Conservation (phyloP, 2,797 vertebrate genomes). For the Schizothorax lantsangensis region DNA sequence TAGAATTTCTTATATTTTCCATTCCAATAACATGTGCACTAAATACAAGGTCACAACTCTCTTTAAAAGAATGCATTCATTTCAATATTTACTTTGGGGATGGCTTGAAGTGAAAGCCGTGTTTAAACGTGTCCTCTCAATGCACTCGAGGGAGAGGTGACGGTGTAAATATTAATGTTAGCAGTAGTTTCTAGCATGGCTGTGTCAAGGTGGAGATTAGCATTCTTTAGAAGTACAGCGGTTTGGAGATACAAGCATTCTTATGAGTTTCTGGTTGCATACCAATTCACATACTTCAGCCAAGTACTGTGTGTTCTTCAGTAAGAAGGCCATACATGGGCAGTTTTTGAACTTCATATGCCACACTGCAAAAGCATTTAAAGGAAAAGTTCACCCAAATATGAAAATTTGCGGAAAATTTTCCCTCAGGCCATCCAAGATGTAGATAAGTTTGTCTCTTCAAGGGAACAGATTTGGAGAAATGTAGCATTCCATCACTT, state of each 20-base stretch:
- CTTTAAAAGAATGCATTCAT: constrained; percentile 21
- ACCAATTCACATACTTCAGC: neutral
- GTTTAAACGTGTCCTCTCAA: constrained; percentile 15
- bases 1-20: neutral
- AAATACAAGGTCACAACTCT: constrained; percentile 4
- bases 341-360: neutral
- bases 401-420: neutral
- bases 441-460: neutral
- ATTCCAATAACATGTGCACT: neutral
- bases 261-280: neutral
- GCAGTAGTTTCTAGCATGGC: neutral
- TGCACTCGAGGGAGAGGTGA: neutral
- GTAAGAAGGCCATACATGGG: neutral
- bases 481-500: neutral
- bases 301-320: neutral
- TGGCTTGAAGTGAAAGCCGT: neutral
- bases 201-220: neutral
- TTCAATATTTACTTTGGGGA: constrained; percentile 27
- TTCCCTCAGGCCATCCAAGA: neutral
- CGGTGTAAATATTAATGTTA: constrained; percentile 29
- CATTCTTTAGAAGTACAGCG: constrained; percentile 2
- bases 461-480: neutral
- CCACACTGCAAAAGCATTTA: neutral
- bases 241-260: constrained; percentile 1
- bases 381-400: neutral